Conservation (phyloP, 2,797 vertebrate genomes). For the Danio aesculapii region DNA sequence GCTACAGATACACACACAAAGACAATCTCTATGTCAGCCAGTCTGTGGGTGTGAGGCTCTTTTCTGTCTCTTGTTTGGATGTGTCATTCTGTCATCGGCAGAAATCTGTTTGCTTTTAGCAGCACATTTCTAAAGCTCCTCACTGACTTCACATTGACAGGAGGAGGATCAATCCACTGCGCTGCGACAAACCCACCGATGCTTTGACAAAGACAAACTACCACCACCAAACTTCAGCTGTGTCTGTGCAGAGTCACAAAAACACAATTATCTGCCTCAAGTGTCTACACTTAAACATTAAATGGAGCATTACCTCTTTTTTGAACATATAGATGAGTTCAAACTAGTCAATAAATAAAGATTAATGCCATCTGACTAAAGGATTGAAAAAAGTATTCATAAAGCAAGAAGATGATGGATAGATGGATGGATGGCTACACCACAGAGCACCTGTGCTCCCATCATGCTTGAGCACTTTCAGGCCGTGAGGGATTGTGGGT, state of each 20-base stretch:
- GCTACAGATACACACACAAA: neutral
- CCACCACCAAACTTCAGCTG: neutral
- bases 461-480: slow-evolving; percentile 44
- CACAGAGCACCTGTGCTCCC: slow-evolving; percentile 21
- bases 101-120: slow-evolving; percentile 34
- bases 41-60: slow-evolving; percentile 5
- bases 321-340: neutral
- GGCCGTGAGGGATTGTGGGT: slow-evolving; percentile 21
- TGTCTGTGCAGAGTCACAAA: neutral
- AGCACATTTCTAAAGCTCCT: slow-evolving; percentile 3
- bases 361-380: neutral
- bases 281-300: neutral
- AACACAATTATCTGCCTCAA: neutral
- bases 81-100: slow-evolving; percentile 24
- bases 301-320: no score
- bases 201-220: slow-evolving; percentile 22
- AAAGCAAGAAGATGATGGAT: neutral
- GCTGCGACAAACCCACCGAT: neutral
- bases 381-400: neutral
- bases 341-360: neutral
- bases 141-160: slow-evolving; percentile 17
- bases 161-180: slow-evolving; percentile 6
- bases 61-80: slow-evolving; percentile 15
- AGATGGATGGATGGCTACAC: slow-evolving; percentile 26
- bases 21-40: slow-evolving; percentile 7